Evolutionary conservation across 1,140 invertebrate genomes (phyloP).

Genomic region (Scaptomyza graminum): DNA sequence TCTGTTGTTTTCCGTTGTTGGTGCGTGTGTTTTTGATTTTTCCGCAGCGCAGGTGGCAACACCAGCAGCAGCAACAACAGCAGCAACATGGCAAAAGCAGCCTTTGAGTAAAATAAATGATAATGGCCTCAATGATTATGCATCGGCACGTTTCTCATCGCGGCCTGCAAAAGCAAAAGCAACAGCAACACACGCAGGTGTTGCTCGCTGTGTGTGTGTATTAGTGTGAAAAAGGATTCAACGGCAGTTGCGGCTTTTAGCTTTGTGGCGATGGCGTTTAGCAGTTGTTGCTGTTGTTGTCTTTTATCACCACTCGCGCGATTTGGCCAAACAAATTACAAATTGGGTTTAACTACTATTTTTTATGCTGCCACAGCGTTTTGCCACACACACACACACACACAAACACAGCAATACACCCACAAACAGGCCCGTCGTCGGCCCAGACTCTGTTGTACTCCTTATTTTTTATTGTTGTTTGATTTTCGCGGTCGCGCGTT

Average conservation of each 20-base stretch:
- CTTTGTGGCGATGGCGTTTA: constrained; percentile 42
- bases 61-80: constrained; percentile 41
- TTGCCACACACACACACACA: constrained; percentile 29
- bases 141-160: constrained; percentile 81
- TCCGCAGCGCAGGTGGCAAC: constrained; percentile 50
- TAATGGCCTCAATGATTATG: constrained; percentile 81
- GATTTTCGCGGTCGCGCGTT: constrained; percentile 78
- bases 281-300: constrained; percentile 27
- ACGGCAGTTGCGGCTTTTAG: constrained; percentile 43
- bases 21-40: constrained; percentile 76
- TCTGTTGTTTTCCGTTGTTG: constrained; percentile 29
- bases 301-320: constrained; percentile 61
- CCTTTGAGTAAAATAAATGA: constrained; percentile 81
- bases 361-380: constrained; percentile 61
- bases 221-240: constrained; percentile 58
- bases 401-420: neutral
- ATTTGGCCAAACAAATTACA: constrained; percentile 78
- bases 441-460: constrained; percentile 7
- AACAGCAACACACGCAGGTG: constrained; percentile 25
- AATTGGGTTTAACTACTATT: constrained; percentile 77
- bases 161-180: constrained; percentile 44
- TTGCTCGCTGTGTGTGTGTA: constrained; percentile 6
- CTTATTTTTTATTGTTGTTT: constrained; percentile 81
- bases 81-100: constrained; percentile 43
- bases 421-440: neutral